Evolutionary conservation across 2,113 vertebrate genomes (phyloP), one percentile per base, ranked within the genome.

Genomic region (Panthera tigris): DNA sequence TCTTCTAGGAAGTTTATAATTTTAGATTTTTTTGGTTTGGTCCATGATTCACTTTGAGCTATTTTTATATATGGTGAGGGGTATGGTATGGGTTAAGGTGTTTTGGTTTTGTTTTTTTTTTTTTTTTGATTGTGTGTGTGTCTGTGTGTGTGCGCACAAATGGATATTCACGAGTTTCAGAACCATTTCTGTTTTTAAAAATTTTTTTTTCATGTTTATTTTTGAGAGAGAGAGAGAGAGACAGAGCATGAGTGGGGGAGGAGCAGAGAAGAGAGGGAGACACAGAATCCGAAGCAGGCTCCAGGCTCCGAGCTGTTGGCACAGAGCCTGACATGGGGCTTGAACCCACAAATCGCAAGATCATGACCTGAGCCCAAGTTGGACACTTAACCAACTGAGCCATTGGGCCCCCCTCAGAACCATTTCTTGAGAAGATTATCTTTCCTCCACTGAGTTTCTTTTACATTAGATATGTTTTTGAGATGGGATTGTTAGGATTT

Each of bases 21-120:
- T 92, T 89, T 73, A 95, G 80, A 27, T 94, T 84, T 95, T 82
- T 82, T 79, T 91, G 19, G 8, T 80, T 87, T 41, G 14, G 21
- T 25, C 27, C 94, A 0, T 39, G 36, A 73, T 63, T n/a, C 21
- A 93, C 90, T 91, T 79, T 52, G 16, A 73, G 27, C 29, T 71
- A 8, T 79, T 93, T 87, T 96, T 73, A 27, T 71, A 50, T 48
- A 12, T 45, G 13, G 16, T 55, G 55, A 78, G 15, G 71, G 71
- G 11, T 61, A 61, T 61, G 57, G 41, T 81, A 21, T 48, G n/a
- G 23, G 65, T 69, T 91, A 61, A 94, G 7, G 36, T 88, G 83
- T 7, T 80, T 33, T 31, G 39, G 39, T 39, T 39, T 39, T 39
- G 39, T 39, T 39, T 39, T 39, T 41, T 45, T 76, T 45, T 50